Evolutionary conservation across 2,113 vertebrate genomes (phyloP), one percentile per base, ranked within the genome.

Genomic region (Callocephalon fimbriatum): DNA sequence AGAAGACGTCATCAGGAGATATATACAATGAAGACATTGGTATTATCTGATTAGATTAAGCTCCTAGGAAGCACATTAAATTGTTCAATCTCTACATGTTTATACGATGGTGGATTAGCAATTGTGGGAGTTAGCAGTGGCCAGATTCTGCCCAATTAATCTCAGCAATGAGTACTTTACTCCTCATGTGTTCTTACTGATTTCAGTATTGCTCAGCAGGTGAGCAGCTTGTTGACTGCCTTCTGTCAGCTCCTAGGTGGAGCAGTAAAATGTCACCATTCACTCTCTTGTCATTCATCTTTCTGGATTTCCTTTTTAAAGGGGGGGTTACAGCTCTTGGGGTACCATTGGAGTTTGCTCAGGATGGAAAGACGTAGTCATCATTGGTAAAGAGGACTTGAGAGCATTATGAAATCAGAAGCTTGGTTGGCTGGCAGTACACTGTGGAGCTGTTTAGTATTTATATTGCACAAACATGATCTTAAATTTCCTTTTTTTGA

Each of bases 91-190:
- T 88, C 40, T 71, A 7, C 45, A 7, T 88, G 44, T 80, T 78
- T 92, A 47, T 68, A 26, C 68, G 80, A 68, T 70, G 78, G 82
- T 50, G 77, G 42, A 62, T 51, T 88, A 91, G 95, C 88, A 87
- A 15, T 56, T 56, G 76, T 86, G 65, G 76, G n/a, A 92, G 83
- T 67, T 71, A 27, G 86, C 73, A 37, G 68, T 20, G 94, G 86
- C 96, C 73, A 80, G 94, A 81, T 95, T 95, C 86, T 95, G 70
- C 65, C 79, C 86, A 75, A 65, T 91, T 95, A 86, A 78, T 89
- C 76, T 82, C 45, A 38, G 82, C 35, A 73, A 67, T 68, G 82
- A 92, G 65, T 84, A 44, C 82, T 93, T 91, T 81, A 42, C 76
- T 89, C 79, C 79, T 93, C 80, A 81, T 78, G 82, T 3, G 53